Evolutionary conservation across 2,888 invertebrate species (phyloP), one percentile per base, ranked within the genome.

Genomic region (Cataglyphis altisquamis): DNA sequence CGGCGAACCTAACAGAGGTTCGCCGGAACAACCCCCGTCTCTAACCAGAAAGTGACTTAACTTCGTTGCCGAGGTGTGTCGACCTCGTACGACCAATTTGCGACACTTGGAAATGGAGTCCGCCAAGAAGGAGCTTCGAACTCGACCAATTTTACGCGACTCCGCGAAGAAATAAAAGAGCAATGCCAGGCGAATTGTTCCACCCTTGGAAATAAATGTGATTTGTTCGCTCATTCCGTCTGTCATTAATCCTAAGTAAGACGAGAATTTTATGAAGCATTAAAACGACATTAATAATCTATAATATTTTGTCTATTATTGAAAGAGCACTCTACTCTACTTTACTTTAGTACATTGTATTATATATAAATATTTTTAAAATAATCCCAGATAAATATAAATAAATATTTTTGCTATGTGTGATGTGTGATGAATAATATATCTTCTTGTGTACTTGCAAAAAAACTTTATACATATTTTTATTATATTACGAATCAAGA

Each of bases 11-110:
- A 84, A 81, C 82, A 68, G 81, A 60, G 77, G 45, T 78, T 36
- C 41, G 29, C 57, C 72, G 29, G 72, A 57, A 72, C 74, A 73
- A 70, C 85, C 88, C 83, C 83, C 83, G 75, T 80, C 83, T 89
- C 82, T 87, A 85, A 89, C 89, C 85, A 78, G 85, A 83, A 82
- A 81, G 70, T 82, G 85, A 89, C 85, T 89, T 89, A 83, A 82
- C 82, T 83, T 72, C 60, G 39, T 21, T 74, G 81, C 78, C 84
- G 82, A 73, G 82, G 68, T 78, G 64, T 83, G 82, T 82, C 68
- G 83, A 80, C 74, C 78, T 72, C 78, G 78, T 60, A 72, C 78
- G 78, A 80, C 45, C 72, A 80, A 80, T 80, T 80, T 80, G 78
- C 72, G 78, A 80, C 78, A 80, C 78, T 80, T 72, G 45, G 78